Percentiles rank a stretch among this genome's conserved stretches.
phyloP scores from a whole-genome alignment of 2,113 vertebrate species.

The Sakesphorus luctuosus region DNA sequence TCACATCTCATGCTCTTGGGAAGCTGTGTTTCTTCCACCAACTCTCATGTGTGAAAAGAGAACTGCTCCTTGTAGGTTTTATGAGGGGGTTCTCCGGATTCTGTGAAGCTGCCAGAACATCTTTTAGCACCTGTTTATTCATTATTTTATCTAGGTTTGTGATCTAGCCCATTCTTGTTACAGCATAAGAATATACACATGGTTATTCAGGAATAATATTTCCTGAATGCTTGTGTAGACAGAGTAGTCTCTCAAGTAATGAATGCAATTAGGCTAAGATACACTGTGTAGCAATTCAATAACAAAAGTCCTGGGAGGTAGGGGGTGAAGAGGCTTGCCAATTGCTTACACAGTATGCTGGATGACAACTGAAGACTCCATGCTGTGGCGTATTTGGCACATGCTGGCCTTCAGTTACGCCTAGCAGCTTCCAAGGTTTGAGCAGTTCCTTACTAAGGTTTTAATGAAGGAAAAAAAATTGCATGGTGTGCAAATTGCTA shows the following conservation, averaged over 20 bases:
- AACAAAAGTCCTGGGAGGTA: conserved; percentile 50
- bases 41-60: background rate
- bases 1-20: background rate
- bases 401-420: conserved; percentile 21
- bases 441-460: conserved; percentile 14
- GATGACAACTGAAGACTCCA: conserved; percentile 22
- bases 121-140: background rate
- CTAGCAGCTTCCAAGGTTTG: conserved; percentile 15
- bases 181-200: background rate
- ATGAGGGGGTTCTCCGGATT: background rate
- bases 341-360: conserved; percentile 18
- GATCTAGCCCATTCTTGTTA: background rate
- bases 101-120: background rate
- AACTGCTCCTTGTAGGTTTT: background rate
- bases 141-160: background rate
- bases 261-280: conserved; percentile 58
- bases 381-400: conserved; percentile 56
- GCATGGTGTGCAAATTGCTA: background rate
- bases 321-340: conserved; percentile 10
- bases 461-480: background rate
- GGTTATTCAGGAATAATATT: conserved; percentile 30
- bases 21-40: background rate
- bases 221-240: conserved; percentile 23
- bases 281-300: conserved; percentile 48
- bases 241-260: conserved; percentile 53